phyloP scores from a whole-genome alignment of 1,140 invertebrate species.

The Penaeus japonicus region DNA sequence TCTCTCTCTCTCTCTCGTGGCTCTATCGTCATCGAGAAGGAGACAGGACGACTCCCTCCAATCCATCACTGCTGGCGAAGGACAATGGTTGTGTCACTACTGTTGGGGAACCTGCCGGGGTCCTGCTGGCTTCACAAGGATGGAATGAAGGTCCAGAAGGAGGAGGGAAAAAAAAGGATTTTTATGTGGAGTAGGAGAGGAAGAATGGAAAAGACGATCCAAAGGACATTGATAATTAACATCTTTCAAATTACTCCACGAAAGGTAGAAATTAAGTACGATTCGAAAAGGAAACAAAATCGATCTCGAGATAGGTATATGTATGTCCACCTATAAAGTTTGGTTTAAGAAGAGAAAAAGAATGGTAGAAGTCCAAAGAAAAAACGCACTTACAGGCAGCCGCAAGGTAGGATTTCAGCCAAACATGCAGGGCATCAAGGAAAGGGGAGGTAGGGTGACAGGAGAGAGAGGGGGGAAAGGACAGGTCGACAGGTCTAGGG shows the following conservation, averaged over 20 bases:
- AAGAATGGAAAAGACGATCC: too few species aligned
- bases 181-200: background rate
- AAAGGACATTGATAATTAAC: too few species aligned
- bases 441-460: background rate
- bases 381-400: too few species aligned
- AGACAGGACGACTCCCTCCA: background rate
- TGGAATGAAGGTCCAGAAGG: background rate
- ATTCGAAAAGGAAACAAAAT: too few species aligned
- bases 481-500: background rate
- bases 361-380: too few species aligned
- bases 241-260: too few species aligned
- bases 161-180: background rate
- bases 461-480: background rate
- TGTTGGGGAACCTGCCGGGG: background rate
- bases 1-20: background rate
- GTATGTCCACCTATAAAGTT: too few species aligned
- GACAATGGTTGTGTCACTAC: slow-evolving; percentile 35
- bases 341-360: too few species aligned
- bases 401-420: too few species aligned
- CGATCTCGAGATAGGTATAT: too few species aligned
- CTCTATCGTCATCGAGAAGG: background rate
- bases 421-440: background rate
- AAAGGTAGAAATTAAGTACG: too few species aligned
- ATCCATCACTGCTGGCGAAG: slow-evolving; percentile 22
- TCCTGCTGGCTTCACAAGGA: background rate